Evolutionary conservation across 2,888 invertebrate species (phyloP), one percentile per base, ranked within the genome.

Genomic region (Scaptomyza cyrtandrae): DNA sequence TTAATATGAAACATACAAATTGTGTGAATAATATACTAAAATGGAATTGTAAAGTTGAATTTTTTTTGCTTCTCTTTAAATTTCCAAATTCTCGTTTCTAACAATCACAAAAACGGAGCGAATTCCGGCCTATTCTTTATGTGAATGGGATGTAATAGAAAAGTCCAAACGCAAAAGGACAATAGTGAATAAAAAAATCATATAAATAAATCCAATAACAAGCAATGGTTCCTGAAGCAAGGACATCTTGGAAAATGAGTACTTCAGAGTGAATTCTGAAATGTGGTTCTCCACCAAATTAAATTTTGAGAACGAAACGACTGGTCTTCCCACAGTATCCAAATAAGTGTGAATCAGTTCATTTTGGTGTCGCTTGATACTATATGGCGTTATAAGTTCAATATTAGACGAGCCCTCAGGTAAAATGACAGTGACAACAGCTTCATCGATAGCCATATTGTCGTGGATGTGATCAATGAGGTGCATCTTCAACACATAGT

Each of bases 201-300:
- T 92, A 91, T 97, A 98, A 78, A 99, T 95, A 84, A 98, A 98
- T 29, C 95, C 93, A 67, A 98, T 96, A 31, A 99, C 96, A 55
- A 99, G 93, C 41, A 99, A 91, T 0, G 99, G 99, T 91, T 99
- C 99, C 90, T 98, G 97, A 44, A 99, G 93, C 95, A 99, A 95
- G 33, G 97, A 93, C 46, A 96, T 91, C 79, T 96, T 95, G 35
- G 97, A 95, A 94, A 98, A 99, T 79, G 95, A 95, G 92, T 99
- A 99, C 72, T 95, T 95, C 44, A 98, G 93, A 92, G 97, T 96
- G 91, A 99, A 97, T 92, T 98, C 97, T 92, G 98, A 97, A 89
- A 99, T 99, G 90, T 99, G 99, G 90, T 97, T 97, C 90, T 99
- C 98, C 0, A 98, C 98, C 69, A 99, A 93, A 93, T 99, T 98